Base-by-base conservation (phyloP, 2,888 invertebrate genomes). In the Heliconius aoede region DNA sequence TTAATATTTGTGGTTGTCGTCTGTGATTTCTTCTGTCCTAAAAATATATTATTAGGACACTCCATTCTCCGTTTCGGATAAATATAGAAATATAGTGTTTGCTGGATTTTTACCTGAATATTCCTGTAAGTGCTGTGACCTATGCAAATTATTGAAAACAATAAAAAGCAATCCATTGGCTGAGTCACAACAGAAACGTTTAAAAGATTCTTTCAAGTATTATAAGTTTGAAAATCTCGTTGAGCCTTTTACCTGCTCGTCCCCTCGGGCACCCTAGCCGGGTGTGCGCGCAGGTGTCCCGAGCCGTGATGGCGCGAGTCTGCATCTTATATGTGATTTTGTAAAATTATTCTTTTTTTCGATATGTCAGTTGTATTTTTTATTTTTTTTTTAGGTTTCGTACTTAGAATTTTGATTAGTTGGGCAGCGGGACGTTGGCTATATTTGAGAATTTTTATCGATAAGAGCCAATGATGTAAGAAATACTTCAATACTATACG, bases 201-300 rank as follows among this genome's bases (percentile, higher is more conserved):
- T 75, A 79, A 76, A 77, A 77, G 79, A 77, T 77, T 74, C 69
- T 76, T 77, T 72, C 65, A 64, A 72, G 74, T 72, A 74, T 77
- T 77, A 77, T 67, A 78, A 64, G 76, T 64, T 78, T 55, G 51
- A 79, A 46, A 80, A 80, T 78, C 76, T 80, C 58, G 77, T 79
- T 74, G 78, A 69, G 72, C 88, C 90, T 91, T 89, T 93, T 93
- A 93, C 93, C 93, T 93, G 93, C 89, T 84, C 84, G 83, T 80
- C 81, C 82, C 83, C 84, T 81, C 79, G 85, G 84, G 92, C 93
- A 91, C 93, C 92, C 92, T 91, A 89, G 89, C 91, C 91, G 92
- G 92, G 91, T 92, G 91, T 87, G 86, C 65, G 86, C 90, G 93
- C 93, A 93, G 93, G 93, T 93, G 93, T 88, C 84, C 89, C 86